Evolutionary conservation across 2,888 invertebrate species (phyloP).

Genomic region (Hyposoter dolosus): DNA sequence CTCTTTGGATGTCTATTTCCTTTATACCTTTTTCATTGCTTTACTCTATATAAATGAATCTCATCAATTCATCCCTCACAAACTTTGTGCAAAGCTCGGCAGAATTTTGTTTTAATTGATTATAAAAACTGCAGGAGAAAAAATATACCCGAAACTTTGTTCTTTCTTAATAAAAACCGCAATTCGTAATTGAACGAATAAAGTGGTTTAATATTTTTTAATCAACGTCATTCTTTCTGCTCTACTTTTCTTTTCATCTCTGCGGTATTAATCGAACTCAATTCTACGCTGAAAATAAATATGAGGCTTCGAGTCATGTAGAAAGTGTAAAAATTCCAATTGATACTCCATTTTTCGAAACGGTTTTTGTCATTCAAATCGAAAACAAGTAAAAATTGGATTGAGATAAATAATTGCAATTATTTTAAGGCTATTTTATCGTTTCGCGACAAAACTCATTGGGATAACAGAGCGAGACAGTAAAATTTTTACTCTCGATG

Average conservation of each 20-base stretch:
- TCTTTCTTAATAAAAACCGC: background rate
- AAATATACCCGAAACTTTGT: conserved; percentile 4
- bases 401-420: background rate
- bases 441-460: conserved; percentile 71
- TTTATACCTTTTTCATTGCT: conserved; percentile 23
- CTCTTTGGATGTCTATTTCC: conserved; percentile 33
- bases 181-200: conserved; percentile 1
- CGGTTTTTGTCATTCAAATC: background rate
- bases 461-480: conserved; percentile 71
- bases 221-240: conserved; percentile 30
- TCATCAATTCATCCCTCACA: background rate
- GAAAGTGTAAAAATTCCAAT: background rate
- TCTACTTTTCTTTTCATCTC: background rate
- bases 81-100: conserved; percentile 9
- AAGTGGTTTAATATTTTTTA: conserved; percentile 15
- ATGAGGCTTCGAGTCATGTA: background rate
- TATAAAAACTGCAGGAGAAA: conserved; percentile 26
- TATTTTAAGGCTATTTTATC: background rate
- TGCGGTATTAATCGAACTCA: background rate
- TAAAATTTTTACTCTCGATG: conserved; percentile 47
- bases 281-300: background rate
- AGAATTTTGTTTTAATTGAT: conserved; percentile 26
- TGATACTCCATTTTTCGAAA: background rate
- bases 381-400: background rate
- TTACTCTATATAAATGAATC: conserved; percentile 33